Percentiles rank a stretch among this genome's conserved stretches.
These are phyloP conservation scores for Torymus auratus DNA, from an alignment of 2,888 invertebrate genomes.

Conservation along the genomic window DNA sequence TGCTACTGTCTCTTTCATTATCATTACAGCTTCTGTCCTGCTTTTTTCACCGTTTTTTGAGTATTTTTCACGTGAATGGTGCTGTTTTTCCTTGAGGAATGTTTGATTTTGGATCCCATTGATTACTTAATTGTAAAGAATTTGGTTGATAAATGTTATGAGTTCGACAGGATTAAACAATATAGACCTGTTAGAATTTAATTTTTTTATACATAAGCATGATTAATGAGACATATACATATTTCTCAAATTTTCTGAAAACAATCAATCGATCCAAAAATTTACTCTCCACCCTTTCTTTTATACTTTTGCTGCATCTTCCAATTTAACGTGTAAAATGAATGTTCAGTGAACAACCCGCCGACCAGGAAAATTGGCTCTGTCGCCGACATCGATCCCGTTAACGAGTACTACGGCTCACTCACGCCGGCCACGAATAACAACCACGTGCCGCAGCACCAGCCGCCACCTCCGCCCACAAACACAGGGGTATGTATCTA, in stretches of 20 bases:
- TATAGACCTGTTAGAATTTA: no score
- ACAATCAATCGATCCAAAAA: background rate
- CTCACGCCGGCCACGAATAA: conserved; percentile 77
- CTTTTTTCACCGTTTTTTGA: background rate
- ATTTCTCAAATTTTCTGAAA: no score
- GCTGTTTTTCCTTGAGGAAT: background rate
- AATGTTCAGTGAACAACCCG: conserved; percentile 77
- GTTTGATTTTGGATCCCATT: no score
- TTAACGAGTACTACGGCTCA: conserved; percentile 91
- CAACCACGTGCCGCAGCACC: conserved; percentile 72
- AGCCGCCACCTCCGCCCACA: conserved; percentile 67
- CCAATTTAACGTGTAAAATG: background rate
- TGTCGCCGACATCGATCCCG: conserved; percentile 96
- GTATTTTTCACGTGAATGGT: background rate
- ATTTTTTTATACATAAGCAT: no score
- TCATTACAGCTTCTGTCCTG: background rate
- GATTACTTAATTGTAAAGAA: no score
- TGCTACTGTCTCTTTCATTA: background rate
- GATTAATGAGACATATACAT: no score
- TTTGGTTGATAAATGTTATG: no score
- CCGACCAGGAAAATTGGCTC: conserved; percentile 87
- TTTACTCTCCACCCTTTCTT: conserved; percentile 7
- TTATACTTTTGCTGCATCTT: conserved; percentile 47
- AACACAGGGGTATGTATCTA: conserved; percentile 69
- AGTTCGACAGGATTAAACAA: no score